These are phyloP conservation scores for Sipha flava DNA, from an alignment of 1,140 invertebrate genomes.

Conservation along the genomic window DNA sequence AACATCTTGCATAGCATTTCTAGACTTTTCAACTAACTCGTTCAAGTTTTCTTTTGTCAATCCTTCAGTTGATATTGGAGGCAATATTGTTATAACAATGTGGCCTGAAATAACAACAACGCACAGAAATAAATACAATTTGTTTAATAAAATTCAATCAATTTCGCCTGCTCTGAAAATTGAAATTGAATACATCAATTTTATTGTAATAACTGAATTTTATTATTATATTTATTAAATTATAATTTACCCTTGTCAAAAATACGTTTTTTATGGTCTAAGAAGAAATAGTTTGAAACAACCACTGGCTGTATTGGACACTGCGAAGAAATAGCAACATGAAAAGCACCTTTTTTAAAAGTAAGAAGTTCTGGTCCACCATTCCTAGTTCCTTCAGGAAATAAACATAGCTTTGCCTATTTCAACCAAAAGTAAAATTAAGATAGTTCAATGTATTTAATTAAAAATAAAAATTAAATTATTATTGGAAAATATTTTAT, in stretches of 20 bases:
- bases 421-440: constrained; percentile 37
- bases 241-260: constrained; percentile 57
- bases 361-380: constrained; percentile 57
- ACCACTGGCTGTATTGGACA: constrained; percentile 80
- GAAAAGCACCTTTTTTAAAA: constrained; percentile 90
- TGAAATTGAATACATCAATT: too few species aligned
- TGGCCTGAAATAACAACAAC: constrained; percentile 48
- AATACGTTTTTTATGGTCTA: constrained; percentile 60
- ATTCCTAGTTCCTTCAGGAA: constrained; percentile 70
- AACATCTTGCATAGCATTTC: constrained; percentile 55
- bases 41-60: constrained; percentile 54
- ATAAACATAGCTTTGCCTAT: constrained; percentile 62
- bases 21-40: constrained; percentile 56
- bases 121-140: too few species aligned
- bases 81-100: constrained; percentile 60
- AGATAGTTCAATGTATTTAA: too few species aligned
- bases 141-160: too few species aligned
- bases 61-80: constrained; percentile 56
- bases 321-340: constrained; percentile 74
- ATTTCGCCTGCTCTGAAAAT: too few species aligned
- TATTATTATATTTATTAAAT: too few species aligned
- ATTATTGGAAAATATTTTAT: too few species aligned
- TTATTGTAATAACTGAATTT: too few species aligned
- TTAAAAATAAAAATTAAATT: too few species aligned
- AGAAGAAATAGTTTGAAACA: constrained; percentile 78